phyloP scores from a whole-genome alignment of 2,113 vertebrate species.

The Heteronetta atricapilla region DNA sequence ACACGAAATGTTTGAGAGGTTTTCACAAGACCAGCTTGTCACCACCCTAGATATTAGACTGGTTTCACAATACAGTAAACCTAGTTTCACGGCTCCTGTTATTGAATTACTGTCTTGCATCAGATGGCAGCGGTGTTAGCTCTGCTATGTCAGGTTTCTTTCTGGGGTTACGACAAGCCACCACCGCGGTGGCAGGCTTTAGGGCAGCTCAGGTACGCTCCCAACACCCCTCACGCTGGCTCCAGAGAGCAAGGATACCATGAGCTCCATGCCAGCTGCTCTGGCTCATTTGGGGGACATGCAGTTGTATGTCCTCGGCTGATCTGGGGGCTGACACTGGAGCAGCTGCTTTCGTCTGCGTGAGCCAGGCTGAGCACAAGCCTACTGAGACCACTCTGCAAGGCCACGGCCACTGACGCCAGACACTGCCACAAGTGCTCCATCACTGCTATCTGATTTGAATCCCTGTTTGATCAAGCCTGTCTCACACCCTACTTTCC shows the following conservation, averaged over 20 bases:
- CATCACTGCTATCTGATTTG: background rate
- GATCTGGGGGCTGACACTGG: background rate
- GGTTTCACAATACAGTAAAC: slow-evolving; percentile 2
- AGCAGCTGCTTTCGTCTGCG: background rate
- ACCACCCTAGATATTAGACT: background rate
- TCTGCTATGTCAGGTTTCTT: background rate
- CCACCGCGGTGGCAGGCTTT: background rate
- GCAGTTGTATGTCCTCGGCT: background rate
- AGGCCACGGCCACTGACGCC: background rate
- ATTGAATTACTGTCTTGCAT: background rate
- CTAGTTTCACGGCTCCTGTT: background rate
- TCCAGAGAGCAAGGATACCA: background rate
- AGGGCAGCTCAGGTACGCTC: background rate
- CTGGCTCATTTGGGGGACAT: background rate
- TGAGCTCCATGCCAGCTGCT: background rate
- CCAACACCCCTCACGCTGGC: background rate
- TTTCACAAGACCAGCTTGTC: background rate
- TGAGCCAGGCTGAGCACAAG: accelerated
- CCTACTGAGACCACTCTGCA: accelerated
- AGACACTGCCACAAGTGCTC: background rate
- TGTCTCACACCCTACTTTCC: background rate
- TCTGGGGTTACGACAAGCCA: background rate
- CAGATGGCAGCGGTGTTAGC: background rate
- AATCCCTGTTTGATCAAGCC: background rate
- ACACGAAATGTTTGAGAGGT: background rate